Conservation (phyloP, 2,888 invertebrate species). For the Lysandra bellargus region DNA sequence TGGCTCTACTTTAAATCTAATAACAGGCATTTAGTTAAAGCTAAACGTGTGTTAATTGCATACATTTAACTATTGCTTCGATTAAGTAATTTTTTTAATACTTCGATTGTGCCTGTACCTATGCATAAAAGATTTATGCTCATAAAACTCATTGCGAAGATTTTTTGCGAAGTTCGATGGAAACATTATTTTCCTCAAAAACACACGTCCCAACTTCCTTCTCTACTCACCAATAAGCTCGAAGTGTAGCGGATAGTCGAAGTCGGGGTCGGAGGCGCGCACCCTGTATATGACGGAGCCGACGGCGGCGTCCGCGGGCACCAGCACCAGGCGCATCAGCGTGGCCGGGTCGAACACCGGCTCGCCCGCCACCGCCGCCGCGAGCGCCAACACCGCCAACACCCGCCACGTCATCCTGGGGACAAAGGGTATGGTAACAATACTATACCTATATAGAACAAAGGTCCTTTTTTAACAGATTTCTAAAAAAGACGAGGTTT, state of each 20-base stretch:
- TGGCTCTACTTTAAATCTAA: background rate
- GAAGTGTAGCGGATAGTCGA: constrained; percentile 92
- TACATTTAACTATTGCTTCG: too few relatives aligned
- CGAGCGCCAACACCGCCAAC: constrained; percentile 67
- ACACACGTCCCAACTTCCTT: too few relatives aligned
- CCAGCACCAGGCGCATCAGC: constrained; percentile 89
- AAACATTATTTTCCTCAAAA: too few relatives aligned
- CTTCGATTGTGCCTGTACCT: too few relatives aligned
- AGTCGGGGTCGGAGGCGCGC: constrained; percentile 92
- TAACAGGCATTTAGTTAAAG: background rate
- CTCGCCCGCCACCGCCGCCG: constrained; percentile 75
- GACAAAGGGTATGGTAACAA: background rate
- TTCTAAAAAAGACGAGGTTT: too few relatives aligned
- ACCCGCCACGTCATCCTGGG: constrained; percentile 71
- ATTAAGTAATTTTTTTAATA: too few relatives aligned
- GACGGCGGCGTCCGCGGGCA: constrained; percentile 91
- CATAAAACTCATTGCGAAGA: too few relatives aligned
- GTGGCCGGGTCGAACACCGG: constrained; percentile 92
- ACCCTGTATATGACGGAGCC: constrained; percentile 93
- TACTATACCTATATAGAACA: too few relatives aligned
- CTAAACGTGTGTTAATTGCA: background rate
- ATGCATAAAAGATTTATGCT: too few relatives aligned
- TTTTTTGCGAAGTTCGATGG: too few relatives aligned
- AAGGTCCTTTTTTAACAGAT: too few relatives aligned
- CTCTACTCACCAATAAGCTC: constrained; percentile 83